Percentiles rank a stretch among this genome's conserved stretches.
phyloP scores from a whole-genome alignment of 2,888 invertebrate genomes.

The Habrosyne pyritoides region DNA sequence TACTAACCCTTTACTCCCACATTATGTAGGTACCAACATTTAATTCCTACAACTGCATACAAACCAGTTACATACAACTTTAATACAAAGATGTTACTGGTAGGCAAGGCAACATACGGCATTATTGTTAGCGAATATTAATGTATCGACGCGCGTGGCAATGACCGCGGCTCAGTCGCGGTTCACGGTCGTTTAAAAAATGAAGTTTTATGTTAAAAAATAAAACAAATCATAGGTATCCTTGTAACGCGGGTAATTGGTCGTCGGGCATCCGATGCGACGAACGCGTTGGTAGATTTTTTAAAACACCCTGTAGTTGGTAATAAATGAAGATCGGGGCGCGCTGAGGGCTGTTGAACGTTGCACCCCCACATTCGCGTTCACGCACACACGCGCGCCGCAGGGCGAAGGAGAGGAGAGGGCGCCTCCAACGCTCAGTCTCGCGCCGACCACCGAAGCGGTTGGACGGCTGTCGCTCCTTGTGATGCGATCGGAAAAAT shows the following conservation, averaged over 20 bases:
- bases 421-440: conserved; percentile 81
- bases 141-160: conserved; percentile 76
- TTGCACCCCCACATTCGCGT: conserved; percentile 52
- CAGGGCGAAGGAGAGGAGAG: conserved; percentile 61
- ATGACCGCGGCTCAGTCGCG: conserved; percentile 71
- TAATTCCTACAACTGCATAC: not conserved
- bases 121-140: conserved; percentile 57
- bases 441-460: conserved; percentile 75
- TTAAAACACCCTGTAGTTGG: conserved; percentile 36
- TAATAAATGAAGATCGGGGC: conserved; percentile 71
- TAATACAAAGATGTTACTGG: not conserved
- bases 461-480: conserved; percentile 64
- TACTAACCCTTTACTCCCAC: too few relatives aligned
- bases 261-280: conserved; percentile 21
- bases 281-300: conserved; percentile 16
- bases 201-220: conserved; percentile 54
- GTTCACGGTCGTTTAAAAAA: conserved; percentile 78
- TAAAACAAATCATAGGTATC: conserved; percentile 44
- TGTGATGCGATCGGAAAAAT: conserved; percentile 74
- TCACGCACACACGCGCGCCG: conserved; percentile 56
- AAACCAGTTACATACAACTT: not conserved
- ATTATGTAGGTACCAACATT: too few relatives aligned
- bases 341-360: conserved; percentile 55
- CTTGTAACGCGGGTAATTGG: conserved; percentile 37
- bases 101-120: conserved; percentile 13